Percentiles rank a stretch among this genome's conserved stretches.
Evolutionary conservation across 2,797 vertebrate species (phyloP).

Genomic region (Alexandromys oeconomus): DNA sequence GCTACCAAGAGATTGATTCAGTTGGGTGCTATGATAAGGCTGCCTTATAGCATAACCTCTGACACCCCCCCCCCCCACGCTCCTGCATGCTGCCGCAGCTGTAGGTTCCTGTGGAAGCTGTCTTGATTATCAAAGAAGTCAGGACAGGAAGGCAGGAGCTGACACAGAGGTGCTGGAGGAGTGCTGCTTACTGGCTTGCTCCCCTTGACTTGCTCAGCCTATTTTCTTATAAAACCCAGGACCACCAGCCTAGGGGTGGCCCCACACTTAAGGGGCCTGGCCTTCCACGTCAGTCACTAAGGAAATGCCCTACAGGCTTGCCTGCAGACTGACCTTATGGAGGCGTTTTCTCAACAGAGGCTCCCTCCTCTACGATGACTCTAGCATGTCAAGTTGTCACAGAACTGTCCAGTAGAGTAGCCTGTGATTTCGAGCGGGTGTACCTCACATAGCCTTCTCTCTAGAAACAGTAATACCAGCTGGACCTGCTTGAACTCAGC

Average conservation of each 20-base stretch:
- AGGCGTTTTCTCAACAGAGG: neutral
- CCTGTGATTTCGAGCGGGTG: neutral
- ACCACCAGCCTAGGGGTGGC: neutral
- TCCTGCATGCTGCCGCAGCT: neutral
- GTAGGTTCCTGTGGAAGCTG: neutral
- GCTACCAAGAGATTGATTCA: neutral
- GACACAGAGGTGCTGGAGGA: neutral
- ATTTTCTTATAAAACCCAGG: neutral
- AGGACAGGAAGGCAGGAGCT: neutral
- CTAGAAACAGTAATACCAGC: neutral
- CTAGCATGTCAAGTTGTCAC: neutral
- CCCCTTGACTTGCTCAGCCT: neutral
- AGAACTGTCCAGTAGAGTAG: neutral
- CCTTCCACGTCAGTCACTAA: neutral
- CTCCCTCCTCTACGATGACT: neutral
- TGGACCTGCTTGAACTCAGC: neutral
- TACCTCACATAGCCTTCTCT: neutral
- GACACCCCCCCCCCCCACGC: neutral
- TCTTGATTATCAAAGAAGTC: neutral
- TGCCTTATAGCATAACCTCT: neutral
- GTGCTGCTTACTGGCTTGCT: neutral
- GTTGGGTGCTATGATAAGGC: neutral
- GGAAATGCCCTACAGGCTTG: neutral
- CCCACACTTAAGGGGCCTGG: no score
- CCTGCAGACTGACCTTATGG: neutral